Evolutionary conservation across 2,113 vertebrate species (phyloP).

Genomic region (Ceratotherium simum): DNA sequence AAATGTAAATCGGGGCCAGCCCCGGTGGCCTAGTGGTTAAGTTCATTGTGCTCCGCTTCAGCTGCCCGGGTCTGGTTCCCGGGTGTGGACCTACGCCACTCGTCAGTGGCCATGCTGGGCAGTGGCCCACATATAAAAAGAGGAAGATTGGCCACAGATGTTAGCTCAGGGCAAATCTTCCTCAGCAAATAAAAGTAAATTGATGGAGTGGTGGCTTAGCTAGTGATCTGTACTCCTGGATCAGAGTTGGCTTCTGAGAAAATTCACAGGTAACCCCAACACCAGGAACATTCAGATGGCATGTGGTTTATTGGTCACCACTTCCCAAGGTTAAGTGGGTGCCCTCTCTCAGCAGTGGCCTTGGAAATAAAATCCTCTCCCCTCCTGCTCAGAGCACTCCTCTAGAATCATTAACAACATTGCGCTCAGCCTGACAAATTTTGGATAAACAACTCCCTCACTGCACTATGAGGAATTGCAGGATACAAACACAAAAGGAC

Average conservation of each 20-base stretch:
- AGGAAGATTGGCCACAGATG: too few species aligned
- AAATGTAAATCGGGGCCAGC: not conserved
- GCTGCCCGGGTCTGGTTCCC: too few species aligned
- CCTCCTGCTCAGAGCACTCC: not conserved
- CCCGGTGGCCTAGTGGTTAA: too few species aligned
- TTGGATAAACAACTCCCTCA: not conserved
- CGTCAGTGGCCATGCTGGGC: too few species aligned
- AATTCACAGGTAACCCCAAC: too few species aligned
- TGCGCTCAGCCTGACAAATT: not conserved
- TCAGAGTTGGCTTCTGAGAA: not conserved
- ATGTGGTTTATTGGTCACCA: not conserved
- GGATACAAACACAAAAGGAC: not conserved
- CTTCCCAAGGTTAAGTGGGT: not conserved
- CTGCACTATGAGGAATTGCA: not conserved
- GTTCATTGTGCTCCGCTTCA: too few species aligned
- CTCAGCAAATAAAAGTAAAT: too few species aligned
- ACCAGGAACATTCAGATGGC: not conserved
- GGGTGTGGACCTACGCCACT: too few species aligned
- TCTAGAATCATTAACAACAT: not conserved
- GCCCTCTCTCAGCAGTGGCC: not conserved
- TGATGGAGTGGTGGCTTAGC: not conserved
- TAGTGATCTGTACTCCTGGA: not conserved
- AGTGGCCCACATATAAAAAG: too few species aligned
- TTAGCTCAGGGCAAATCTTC: too few species aligned
- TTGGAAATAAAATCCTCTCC: not conserved